Conservation (phyloP, 2,888 invertebrate species). For the Sacculina carcini region DNA sequence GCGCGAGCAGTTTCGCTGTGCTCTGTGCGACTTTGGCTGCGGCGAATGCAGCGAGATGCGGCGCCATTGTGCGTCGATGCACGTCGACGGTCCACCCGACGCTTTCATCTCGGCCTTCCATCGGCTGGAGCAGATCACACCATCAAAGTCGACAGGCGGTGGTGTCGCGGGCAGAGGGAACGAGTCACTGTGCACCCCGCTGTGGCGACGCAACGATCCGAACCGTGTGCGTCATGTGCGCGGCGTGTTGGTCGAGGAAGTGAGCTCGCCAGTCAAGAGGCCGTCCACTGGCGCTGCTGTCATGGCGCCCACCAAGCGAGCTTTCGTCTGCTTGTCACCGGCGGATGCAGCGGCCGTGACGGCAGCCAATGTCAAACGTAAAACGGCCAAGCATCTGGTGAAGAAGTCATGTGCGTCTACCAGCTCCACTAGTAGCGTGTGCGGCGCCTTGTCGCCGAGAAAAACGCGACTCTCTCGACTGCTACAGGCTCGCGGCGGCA, state of each 20-base stretch:
- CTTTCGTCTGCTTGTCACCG: too few relatives aligned
- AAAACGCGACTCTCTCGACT: constrained; percentile 13
- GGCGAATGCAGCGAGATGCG: constrained; percentile 29
- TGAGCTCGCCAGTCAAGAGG: background rate
- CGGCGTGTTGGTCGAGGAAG: constrained; percentile 13
- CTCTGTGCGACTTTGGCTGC: constrained; percentile 32
- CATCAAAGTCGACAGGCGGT: too few relatives aligned
- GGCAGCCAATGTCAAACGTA: background rate
- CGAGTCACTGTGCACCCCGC: constrained; percentile 15
- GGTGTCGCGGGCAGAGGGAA: constrained; percentile 16
- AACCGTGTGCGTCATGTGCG: constrained; percentile 12
- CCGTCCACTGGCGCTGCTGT: background rate
- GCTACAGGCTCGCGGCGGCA: background rate
- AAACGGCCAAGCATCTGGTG: background rate
- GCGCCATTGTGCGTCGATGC: constrained; percentile 32
- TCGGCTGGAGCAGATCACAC: constrained; percentile 22
- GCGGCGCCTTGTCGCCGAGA: constrained; percentile 5
- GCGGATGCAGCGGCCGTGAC: background rate
- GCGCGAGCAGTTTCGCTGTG: constrained; percentile 41
- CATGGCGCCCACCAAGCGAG: too few relatives aligned
- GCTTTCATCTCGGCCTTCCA: constrained; percentile 23
- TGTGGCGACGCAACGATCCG: constrained; percentile 13
- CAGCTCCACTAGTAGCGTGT: background rate
- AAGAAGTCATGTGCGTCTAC: too few relatives aligned
- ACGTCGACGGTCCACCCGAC: constrained; percentile 20